Base-by-base conservation (phyloP, 2,797 vertebrate species). In the Gallinago solitaria region DNA sequence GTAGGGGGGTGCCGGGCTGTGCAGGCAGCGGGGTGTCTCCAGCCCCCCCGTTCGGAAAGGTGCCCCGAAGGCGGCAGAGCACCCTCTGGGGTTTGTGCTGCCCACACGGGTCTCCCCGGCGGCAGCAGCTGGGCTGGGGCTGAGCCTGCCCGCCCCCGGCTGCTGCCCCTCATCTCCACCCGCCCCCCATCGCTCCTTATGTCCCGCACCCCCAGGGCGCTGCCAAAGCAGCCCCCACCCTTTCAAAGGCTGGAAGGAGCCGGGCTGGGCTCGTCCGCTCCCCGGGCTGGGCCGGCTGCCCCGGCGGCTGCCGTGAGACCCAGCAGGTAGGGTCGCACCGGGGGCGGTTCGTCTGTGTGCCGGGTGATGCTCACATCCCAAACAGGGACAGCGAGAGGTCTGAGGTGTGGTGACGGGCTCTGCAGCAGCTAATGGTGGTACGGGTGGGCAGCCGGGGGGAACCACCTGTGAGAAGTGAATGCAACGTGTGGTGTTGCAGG, bases 221-320 rank as follows among this genome's bases (percentile, higher is more conserved):
- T n/a, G n/a, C n/a, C n/a, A n/a, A n/a, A n/a, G n/a, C n/a, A n/a
- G n/a, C n/a, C n/a, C n/a, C n/a, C n/a, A 2, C 20, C 23, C 27
- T 43, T 65, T 8, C 27, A 53, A 47, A 0, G 12, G 27, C 28
- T 28, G 1, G 10, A 14, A 68, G 71, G 1, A 3, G 3, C 1
- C 2, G 4, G 2, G 4, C 11, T 11, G 0, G 1, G 9, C 5
- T 2, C 0, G 11, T 28, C 39, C 41, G 45, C 24, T 51, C 5
- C 21, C 2, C 3, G 0, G 21, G 1, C 16, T 37, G 18, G 2
- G 43, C 0, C 11, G 5, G 3, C 9, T 2, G 21, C 23, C 6
- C 0, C 35, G 35, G n/a, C 35, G 35, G 2, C 9, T 27, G 32
- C 3, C 1, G 3, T 4, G 21, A 6, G 16, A 51, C 3, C 7